Evolutionary conservation across 1,140 invertebrate genomes (phyloP), one percentile per base, ranked within the genome.

Genomic region (Anthonomus grandis): DNA sequence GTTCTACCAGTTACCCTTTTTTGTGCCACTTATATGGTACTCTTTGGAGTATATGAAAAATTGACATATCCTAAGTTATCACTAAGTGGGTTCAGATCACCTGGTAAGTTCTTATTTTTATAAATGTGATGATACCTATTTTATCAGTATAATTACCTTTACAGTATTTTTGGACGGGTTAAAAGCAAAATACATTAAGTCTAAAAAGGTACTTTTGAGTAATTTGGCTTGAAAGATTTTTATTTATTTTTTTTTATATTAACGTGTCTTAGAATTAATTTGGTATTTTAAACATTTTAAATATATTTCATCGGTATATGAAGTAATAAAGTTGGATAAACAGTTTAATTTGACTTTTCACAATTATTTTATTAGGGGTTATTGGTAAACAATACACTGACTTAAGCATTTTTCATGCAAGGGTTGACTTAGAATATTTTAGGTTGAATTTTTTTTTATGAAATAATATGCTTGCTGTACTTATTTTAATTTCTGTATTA

Each of bases 41-140:
- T 66, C n/a, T 62, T 64, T 56, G 63, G 60, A 12, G 58, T 54
- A 31, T 62, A 66, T 45, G 53, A 59, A 37, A 62, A 47, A 31
- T 36, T 64, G 1, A 24, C 60, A 19, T 66, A 62, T 50, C 64
- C 64, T 4, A 59, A 58, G 45, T 34, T 37, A 12, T 15, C 17
- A n/a, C 17, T 27, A 15, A 55, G 56, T 15, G 50, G 49, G 23
- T 49, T 47, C 44, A 36, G 23, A 13, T 51, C 39, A n/a, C 37
- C 4, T 34, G 42, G 23, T 49, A 36, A 15, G 1, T 18, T 38
- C n/a, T 47, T 36, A 8, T 13, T 41, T 21, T 4, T n/a, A 42
- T 41, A 41, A 17, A 36, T 41, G n/a, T 9, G n/a, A 9, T 31
- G 27, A 31, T 31, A 9, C 8, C 27, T n/a, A 31, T 31, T 13